Evolutionary conservation across 1,140 invertebrate genomes (phyloP).

Genomic region (Neuroterus valhalla): DNA sequence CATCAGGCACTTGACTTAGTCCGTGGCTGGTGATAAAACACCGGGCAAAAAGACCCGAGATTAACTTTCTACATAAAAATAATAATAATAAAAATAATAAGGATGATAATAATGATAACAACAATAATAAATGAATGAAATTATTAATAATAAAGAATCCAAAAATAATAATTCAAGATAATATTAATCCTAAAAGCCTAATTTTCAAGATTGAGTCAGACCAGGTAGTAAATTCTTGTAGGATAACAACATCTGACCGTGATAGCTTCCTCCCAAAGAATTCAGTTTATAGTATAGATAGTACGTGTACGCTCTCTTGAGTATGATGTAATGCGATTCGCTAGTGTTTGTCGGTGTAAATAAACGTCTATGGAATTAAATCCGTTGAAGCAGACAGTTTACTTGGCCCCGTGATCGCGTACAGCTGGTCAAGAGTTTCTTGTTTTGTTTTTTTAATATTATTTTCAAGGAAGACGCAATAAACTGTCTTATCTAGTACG

Average conservation of each 20-base stretch:
- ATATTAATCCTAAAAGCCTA: no score
- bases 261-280: background rate
- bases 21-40: no score
- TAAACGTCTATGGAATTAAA: constrained; percentile 22
- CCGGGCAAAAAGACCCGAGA: no score
- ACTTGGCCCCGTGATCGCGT: constrained; percentile 2
- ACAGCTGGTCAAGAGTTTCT: constrained; percentile 9
- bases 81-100: no score
- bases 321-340: constrained; percentile 7
- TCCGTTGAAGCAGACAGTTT: background rate
- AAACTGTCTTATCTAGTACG: constrained; percentile 15
- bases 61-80: no score
- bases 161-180: no score
- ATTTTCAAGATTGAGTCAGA: background rate
- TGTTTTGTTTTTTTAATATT: background rate
- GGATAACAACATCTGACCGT: background rate
- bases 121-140: no score
- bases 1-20: no score
- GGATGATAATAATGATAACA: no score
- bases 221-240: background rate
- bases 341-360: background rate
- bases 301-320: background rate
- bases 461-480: constrained; percentile 15
- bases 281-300: background rate
- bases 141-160: no score